Base-by-base conservation (phyloP, 2,888 invertebrate species). In the Polymixis lichenea region DNA sequence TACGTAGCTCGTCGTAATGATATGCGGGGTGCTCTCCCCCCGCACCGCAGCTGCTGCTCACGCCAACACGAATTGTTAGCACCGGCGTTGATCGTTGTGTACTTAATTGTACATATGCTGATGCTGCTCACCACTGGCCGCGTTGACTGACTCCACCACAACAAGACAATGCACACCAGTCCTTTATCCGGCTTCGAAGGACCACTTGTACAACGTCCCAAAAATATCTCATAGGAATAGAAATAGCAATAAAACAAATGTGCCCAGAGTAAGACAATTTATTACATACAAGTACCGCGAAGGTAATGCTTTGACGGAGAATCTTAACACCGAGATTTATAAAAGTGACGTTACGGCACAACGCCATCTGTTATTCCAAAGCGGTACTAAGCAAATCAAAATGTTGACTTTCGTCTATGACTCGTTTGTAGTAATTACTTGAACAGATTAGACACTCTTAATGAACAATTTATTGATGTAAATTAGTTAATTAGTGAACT, bases 21-120 rank as follows among this genome's bases (percentile, higher is more conserved):
- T 72, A 64, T 72, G 72, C 53, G 28, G 53, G 38, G 22, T 38
- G 28, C 53, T 61, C 19, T 17, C 46, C 62, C 38, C 43, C 61
- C 51, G 71, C 61, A 51, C 71, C 38, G 19, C 61, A 53, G 28
- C 28, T 60, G 51, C 38, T 71, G 62, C 62, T 71, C 71, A 22
- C 70, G 60, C n/a, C 49, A 60, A 32, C 70, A 9, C 62, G 5
- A 46, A 64, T 19, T 11, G n/a, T 22, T 5, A 43, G 38, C 62
- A 38, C n/a, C 25, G 25, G 17, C 25, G 62, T n/a, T 62, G 62
- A 64, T n/a, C 62, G 43, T 43, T 64, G 43, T 64, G 62, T 64
- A 64, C 25, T 6, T 9, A n/a, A 7, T 28, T 22, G 49, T 49
- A 28, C 65, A 66, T 66, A 51, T 28, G 22, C 65, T 8, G 28